Percentiles rank a stretch among this genome's conserved stretches.
Evolutionary conservation across 2,797 vertebrate genomes (phyloP).

Genomic region (Tiaroga cobitis): DNA sequence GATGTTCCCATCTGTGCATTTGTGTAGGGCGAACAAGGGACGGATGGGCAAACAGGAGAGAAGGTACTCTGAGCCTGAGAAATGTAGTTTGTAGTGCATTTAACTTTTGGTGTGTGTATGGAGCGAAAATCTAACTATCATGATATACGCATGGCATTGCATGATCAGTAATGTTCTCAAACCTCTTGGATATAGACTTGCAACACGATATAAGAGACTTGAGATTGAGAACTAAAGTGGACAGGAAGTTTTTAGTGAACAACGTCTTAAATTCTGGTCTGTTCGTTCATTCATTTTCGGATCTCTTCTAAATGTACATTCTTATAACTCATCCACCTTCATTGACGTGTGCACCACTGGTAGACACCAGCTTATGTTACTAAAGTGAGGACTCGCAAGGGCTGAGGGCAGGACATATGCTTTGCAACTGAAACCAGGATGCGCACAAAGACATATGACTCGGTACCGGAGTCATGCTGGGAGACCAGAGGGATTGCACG

Average conservation of each 20-base stretch:
- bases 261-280: not conserved
- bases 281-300: not conserved
- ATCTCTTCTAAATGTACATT: not conserved
- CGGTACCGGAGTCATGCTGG: conserved; percentile 18
- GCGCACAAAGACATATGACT: conserved; percentile 28
- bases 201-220: not conserved
- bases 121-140: not conserved
- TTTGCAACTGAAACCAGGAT: conserved; percentile 41
- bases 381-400: conserved; percentile 3
- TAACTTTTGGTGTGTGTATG: not conserved
- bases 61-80: conserved; percentile 66
- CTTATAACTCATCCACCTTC: not conserved
- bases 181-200: not conserved
- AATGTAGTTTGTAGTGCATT: conserved; percentile 50
- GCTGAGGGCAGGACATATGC: conserved; percentile 28
- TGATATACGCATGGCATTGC: not conserved
- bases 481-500: conserved; percentile 30
- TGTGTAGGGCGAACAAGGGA: conserved; percentile 72
- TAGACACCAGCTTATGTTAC: conserved; percentile 4
- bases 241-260: not conserved
- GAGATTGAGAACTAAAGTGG: not conserved
- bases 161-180: not conserved
- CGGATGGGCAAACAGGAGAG: conserved; percentile 64
- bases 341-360: not conserved
- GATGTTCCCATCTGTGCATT: conserved; percentile 55